Evolutionary conservation across 1,140 invertebrate species (phyloP).

Genomic region (Arctopsyche grandis): DNA sequence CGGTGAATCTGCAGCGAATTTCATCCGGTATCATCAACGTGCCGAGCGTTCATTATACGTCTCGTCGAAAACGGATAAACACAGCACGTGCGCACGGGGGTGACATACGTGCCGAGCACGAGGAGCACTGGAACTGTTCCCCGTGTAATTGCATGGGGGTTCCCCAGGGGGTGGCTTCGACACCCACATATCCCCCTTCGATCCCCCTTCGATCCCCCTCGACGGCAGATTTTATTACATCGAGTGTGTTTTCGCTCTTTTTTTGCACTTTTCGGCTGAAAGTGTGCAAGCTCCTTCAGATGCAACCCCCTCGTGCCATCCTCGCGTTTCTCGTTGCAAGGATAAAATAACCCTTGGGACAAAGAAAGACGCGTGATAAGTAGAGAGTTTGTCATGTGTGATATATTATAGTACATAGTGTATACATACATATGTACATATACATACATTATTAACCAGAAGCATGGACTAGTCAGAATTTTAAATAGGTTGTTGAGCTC

Average conservation of each 20-base stretch:
- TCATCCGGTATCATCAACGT: constrained; percentile 1
- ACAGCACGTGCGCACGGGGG: background rate
- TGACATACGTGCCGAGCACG: background rate
- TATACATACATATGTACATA: background rate
- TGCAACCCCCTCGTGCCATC: background rate
- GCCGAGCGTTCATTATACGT: constrained; percentile 18
- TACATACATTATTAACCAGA: too few relatives aligned
- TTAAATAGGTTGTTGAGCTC: too few relatives aligned
- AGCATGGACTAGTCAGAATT: too few relatives aligned
- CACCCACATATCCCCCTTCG: background rate
- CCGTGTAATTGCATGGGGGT: constrained; percentile 34
- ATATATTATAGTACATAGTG: background rate
- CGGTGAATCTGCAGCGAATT: background rate
- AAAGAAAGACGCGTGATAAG: background rate
- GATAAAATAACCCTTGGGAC: background rate
- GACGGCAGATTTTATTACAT: constrained; percentile 36
- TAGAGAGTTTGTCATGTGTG: background rate
- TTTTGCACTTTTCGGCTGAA: constrained; percentile 11
- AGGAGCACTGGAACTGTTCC: constrained; percentile 20
- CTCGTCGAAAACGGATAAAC: constrained; percentile 18
- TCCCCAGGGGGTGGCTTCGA: background rate
- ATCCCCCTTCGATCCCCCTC: background rate
- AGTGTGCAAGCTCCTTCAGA: constrained; percentile 10
- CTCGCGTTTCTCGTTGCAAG: background rate
- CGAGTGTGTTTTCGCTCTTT: constrained; percentile 15